Base-by-base conservation (phyloP, 2,888 invertebrate species). In the Megastigmus dorsalis region DNA sequence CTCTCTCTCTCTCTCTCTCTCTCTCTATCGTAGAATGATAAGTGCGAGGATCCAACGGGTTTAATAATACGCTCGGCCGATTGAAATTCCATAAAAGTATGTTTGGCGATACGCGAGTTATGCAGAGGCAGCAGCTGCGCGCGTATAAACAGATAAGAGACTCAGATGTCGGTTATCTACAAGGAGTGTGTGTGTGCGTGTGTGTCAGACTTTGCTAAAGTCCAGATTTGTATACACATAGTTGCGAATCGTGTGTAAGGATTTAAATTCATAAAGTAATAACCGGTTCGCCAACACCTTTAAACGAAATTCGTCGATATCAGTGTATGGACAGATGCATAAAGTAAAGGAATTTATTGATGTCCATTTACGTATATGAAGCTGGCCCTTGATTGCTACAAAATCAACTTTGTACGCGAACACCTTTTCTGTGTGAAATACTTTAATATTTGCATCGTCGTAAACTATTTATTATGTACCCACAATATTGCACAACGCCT, bases 1-100 rank as follows among this genome's bases (percentile, higher is more conserved):
- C 18, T n/a, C 33, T 55, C 20, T 23, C 38, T 33, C 9, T 20
- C 33, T 54, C 13, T 45, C 18, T 9, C 57, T 18, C 36, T 15
- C 15, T 57, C 38, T 13, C 28, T 15, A 13, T 45, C 1, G 0
- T 3, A n/a, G 1, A 4, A 13, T 10, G 38, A 38, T 18, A 23
- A 20, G 33, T 13, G 33, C 6, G 6, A 6, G 23, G n/a, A 23
- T 13, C n/a, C 15, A 54, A 55, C 66, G 54, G 41, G 43, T 55
- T 33, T 20, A 3, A 9, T 23, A 26, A 59, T 28, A 26, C 20
- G 23, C 26, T 3, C 7, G n/a, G n/a, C 9, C 13, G 20, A 55
- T 66, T 30, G 54, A 55, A 54, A 55, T 55, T 66, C 54, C 13
- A 38, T 43, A 55, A 66, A 66, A 55, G 36, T 63, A 5, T 15